Evolutionary conservation across 1,140 invertebrate species (phyloP).

Genomic region (Hestina assimilis): DNA sequence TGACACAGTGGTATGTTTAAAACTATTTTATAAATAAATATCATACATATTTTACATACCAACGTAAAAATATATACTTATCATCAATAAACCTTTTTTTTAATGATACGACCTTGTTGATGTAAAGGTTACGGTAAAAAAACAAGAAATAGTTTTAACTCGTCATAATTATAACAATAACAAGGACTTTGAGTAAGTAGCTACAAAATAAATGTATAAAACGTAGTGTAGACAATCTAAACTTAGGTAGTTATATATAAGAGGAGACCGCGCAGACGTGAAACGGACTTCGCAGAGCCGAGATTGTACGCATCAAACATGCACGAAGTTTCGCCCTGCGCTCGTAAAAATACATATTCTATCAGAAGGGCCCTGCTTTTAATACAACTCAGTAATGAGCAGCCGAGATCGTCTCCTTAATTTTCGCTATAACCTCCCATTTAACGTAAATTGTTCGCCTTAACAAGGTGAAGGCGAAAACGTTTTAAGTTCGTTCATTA

Average conservation of each 20-base stretch:
- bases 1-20: constrained; percentile 16
- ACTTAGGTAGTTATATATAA: neutral
- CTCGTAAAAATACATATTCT: constrained; percentile 77
- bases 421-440: constrained; percentile 63
- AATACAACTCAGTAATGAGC: constrained; percentile 66
- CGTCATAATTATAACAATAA: too few relatives aligned
- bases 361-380: constrained; percentile 66
- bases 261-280: neutral
- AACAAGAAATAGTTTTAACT: too few relatives aligned
- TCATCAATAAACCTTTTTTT: too few relatives aligned
- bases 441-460: constrained; percentile 46
- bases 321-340: constrained; percentile 50
- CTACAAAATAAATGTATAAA: too few relatives aligned
- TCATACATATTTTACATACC: too few relatives aligned
- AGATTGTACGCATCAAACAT: constrained; percentile 71
- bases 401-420: constrained; percentile 63
- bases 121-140: too few relatives aligned
- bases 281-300: constrained; percentile 39
- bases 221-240: neutral
- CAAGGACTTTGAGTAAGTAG: neutral
- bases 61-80: too few relatives aligned
- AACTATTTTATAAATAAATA: neutral
- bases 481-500: constrained; percentile 12
- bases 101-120: too few relatives aligned
- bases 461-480: constrained; percentile 42